These are phyloP conservation scores for Acrocephalus scirpaceus DNA, from an alignment of 2,797 vertebrate genomes.

Conservation along the genomic window DNA sequence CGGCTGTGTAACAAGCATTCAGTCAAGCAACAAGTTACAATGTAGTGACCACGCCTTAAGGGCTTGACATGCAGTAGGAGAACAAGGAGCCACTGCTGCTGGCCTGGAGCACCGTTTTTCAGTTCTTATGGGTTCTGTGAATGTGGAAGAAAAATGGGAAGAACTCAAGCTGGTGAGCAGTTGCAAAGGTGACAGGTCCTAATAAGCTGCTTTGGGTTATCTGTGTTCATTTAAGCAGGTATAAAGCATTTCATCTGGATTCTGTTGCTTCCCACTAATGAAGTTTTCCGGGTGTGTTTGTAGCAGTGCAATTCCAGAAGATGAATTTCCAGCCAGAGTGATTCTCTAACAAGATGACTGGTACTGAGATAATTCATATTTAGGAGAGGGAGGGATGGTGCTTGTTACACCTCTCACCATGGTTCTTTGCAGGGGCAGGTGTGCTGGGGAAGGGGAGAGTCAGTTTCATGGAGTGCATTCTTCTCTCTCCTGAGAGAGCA, in stretches of 20 bases:
- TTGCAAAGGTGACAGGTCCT: neutral
- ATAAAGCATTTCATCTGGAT: neutral
- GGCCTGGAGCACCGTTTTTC: neutral
- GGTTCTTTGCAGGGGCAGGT: neutral
- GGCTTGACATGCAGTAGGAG: accelerated
- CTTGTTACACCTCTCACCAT: neutral
- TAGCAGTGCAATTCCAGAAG: neutral
- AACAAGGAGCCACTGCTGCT: neutral
- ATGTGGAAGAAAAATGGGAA: neutral
- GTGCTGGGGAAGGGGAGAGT: neutral
- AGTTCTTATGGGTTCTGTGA: neutral
- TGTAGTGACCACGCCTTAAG: neutral
- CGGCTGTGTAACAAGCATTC: neutral
- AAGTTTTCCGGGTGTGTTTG: neutral
- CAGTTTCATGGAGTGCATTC: neutral
- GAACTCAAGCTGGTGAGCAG: neutral
- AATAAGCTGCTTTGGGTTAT: neutral
- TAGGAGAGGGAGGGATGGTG: neutral
- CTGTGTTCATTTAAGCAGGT: neutral
- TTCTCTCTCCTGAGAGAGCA: neutral
- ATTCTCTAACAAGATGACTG: neutral
- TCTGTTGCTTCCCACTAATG: neutral
- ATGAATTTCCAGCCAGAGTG: neutral
- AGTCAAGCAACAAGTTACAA: neutral
- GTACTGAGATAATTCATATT: neutral